These are phyloP conservation scores for Panthera leo DNA, from an alignment of 2,113 vertebrate genomes.

Conservation along the genomic window DNA sequence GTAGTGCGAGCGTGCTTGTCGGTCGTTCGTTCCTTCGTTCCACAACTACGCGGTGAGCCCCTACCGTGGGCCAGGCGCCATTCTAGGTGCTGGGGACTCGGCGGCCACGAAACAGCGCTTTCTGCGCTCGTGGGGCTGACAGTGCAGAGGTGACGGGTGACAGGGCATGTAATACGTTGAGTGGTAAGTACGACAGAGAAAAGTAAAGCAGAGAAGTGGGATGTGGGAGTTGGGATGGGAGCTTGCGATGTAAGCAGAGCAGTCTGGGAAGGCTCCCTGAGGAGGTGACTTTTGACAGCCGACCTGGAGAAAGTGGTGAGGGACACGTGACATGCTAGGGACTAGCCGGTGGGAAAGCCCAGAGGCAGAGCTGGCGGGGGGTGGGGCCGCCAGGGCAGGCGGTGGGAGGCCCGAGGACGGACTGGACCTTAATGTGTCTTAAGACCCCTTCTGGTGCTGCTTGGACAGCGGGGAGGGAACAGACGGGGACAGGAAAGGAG, in stretches of 20 bases:
- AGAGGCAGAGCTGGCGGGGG: not conserved
- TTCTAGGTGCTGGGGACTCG: not conserved
- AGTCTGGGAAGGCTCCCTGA: not conserved
- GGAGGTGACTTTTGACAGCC: not conserved
- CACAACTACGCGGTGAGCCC: accelerated
- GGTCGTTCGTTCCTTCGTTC: accelerated
- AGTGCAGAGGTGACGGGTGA: not conserved
- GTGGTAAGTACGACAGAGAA: accelerated
- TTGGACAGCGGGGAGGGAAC: not conserved
- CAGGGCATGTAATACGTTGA: accelerated
- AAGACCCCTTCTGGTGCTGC: not conserved
- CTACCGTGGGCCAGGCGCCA: too few species aligned
- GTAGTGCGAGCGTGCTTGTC: accelerated
- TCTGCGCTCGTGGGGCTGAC: not conserved
- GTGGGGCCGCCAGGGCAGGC: accelerated
- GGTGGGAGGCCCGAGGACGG: not conserved
- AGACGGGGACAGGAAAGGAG: not conserved
- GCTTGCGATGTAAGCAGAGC: accelerated
- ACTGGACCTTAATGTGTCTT: not conserved
- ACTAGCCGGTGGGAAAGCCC: accelerated
- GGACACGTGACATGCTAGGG: accelerated
- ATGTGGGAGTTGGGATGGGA: accelerated
- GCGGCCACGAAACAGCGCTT: accelerated
- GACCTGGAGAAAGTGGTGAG: not conserved
- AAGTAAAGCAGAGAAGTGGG: not conserved